These are phyloP conservation scores for Metopolophium dirhodum DNA, from an alignment of 1,140 invertebrate genomes.

Conservation along the genomic window DNA sequence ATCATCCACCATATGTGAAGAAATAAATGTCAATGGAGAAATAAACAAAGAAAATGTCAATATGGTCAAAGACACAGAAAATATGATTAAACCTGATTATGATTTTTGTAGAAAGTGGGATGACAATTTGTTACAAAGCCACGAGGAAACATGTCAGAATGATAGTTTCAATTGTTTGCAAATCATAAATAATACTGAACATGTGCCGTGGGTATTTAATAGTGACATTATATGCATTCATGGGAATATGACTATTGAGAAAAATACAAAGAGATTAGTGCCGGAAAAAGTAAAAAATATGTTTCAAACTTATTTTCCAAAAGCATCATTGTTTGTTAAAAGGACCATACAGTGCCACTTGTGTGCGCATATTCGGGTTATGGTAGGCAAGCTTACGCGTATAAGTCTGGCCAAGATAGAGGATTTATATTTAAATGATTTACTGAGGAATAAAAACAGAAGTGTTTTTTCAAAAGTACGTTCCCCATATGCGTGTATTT, in stretches of 20 bases:
- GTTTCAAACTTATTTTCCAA: constrained; percentile 60
- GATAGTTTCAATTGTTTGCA: background rate
- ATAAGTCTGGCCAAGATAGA: constrained; percentile 49
- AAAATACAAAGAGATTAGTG: constrained; percentile 58
- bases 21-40: background rate
- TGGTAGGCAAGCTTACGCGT: background rate
- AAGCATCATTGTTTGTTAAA: constrained; percentile 57
- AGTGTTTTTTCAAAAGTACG: background rate
- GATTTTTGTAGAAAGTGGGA: background rate
- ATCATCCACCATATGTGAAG: background rate
- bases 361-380: constrained; percentile 45
- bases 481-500: constrained; percentile 54
- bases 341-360: constrained; percentile 54
- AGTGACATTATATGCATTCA: constrained; percentile 59
- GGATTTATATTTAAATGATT: constrained; percentile 56
- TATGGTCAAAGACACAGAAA: background rate
- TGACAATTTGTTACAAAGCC: background rate
- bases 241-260: constrained; percentile 59
- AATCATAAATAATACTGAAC: constrained; percentile 50
- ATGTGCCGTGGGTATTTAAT: constrained; percentile 58
- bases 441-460: constrained; percentile 56
- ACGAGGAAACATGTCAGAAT: background rate
- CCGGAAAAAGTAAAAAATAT: constrained; percentile 59
- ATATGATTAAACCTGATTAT: background rate
- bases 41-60: background rate